Base-by-base conservation (phyloP, 2,113 vertebrate genomes). In the Macrotus californicus region DNA sequence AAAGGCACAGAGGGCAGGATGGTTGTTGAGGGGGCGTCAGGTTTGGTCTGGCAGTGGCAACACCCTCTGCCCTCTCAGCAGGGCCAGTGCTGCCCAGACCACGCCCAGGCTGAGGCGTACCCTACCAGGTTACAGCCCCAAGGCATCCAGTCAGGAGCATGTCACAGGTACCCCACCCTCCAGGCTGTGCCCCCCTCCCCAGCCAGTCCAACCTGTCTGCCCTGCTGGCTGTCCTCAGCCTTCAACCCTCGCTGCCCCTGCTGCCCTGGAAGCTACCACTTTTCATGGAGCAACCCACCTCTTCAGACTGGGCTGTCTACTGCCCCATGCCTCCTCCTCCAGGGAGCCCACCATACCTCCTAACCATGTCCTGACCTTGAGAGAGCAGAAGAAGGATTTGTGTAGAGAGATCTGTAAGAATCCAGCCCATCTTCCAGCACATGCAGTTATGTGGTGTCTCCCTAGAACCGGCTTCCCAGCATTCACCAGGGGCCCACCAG, bases 181-280 rank as follows among this genome's bases (percentile, higher is more conserved):
- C 76, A 29, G 67, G 31, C 59, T 39, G 56, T 26, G 26, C 46
- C 54, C 92, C 89, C 86, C 39, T 66, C 26, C 79, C 83, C 56
- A 77, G 94, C 95, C 5, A 54, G 94, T 91, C 88, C 36, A 36
- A 77, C 96, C 88, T 18, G 67, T 83, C 64, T 43, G 41, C 41
- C 75, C 46, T 41, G 56, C 48, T 16, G 56, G 48, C 81, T 4
- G 56, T 6, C 66, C 66, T 56, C 66, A 1, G 87, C 29, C 80
- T 79, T 56, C 19, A 31, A 46, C 50, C 70, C 9, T 52, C 6
- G 14, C 5, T 67, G 43, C 26, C 52, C 39, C 36, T 22, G 43
- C 72, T 8, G 48, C 46, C 89, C 39, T 36, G 21, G 52, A 22
- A 94, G 9, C 48, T 21, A 5, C 6, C 3, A 0, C 3, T 10